phyloP scores from a whole-genome alignment of 1,140 invertebrate genomes.

The Archegozetes longisetosus region DNA sequence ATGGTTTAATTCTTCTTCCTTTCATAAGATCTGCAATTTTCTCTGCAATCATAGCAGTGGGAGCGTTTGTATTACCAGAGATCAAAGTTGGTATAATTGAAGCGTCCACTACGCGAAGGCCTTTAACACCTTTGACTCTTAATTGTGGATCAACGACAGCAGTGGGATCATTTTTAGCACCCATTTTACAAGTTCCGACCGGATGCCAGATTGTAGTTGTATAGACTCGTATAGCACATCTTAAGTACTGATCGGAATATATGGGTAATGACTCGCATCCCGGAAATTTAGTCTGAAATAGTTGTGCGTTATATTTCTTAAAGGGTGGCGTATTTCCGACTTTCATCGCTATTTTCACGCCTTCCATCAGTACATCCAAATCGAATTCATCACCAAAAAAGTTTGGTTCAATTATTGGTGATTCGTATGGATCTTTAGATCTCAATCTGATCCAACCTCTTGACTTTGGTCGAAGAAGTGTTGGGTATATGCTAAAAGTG shows the following conservation, averaged over 20 bases:
- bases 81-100: constrained; percentile 57
- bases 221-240: constrained; percentile 63
- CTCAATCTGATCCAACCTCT: constrained; percentile 41
- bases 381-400: constrained; percentile 51
- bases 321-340: constrained; percentile 34
- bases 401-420: constrained; percentile 65
- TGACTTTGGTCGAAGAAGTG: constrained; percentile 53
- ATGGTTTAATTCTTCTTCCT: too few species aligned
- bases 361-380: constrained; percentile 29
- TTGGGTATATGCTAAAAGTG: constrained; percentile 45
- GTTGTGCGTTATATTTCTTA: constrained; percentile 48
- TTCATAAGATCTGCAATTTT: constrained; percentile 69
- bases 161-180: constrained; percentile 47
- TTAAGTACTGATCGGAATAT: constrained; percentile 60
- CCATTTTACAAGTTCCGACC: constrained; percentile 56
- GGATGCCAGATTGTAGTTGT: too few species aligned
- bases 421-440: constrained; percentile 43
- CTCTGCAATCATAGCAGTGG: constrained; percentile 70
- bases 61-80: constrained; percentile 62
- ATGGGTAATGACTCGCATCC: constrained; percentile 57
- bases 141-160: constrained; percentile 66
- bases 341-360: constrained; percentile 24
- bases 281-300: constrained; percentile 49
- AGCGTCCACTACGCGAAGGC: constrained; percentile 54
- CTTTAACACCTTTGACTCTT: constrained; percentile 33